Evolutionary conservation across 1,140 invertebrate genomes (phyloP).

Genomic region (Diorhabda sublineata): DNA sequence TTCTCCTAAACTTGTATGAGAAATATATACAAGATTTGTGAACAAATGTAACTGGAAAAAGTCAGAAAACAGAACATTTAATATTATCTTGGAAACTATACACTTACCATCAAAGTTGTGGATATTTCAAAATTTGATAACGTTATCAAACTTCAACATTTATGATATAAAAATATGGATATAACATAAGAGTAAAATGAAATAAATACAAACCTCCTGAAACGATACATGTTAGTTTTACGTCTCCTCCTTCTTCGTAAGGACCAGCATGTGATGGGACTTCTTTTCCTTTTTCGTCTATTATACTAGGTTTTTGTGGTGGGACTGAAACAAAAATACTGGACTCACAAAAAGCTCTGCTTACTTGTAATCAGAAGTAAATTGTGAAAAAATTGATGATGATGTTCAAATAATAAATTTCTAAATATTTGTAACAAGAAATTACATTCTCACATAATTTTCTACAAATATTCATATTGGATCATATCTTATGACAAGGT

Average conservation of each 20-base stretch:
- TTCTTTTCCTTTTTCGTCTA: constrained; percentile 70
- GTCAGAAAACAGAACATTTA: too few relatives aligned
- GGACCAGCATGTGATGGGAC: constrained; percentile 71
- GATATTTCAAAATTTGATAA: too few relatives aligned
- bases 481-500: too few relatives aligned
- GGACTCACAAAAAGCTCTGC: not conserved
- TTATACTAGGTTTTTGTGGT: constrained; percentile 73
- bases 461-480: not conserved
- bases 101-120: too few relatives aligned
- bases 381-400: not conserved
- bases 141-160: too few relatives aligned
- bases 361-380: constrained; percentile 1
- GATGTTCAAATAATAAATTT: not conserved
- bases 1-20: too few relatives aligned
- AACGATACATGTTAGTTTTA: constrained; percentile 78
- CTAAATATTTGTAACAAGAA: not conserved
- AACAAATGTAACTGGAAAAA: too few relatives aligned
- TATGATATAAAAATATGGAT: too few relatives aligned
- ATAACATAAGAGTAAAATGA: too few relatives aligned
- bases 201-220: constrained; percentile 66
- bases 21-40: too few relatives aligned
- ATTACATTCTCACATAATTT: not conserved
- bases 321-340: constrained; percentile 61
- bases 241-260: constrained; percentile 76
- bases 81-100: too few relatives aligned